These are phyloP conservation scores for Pluvialis apricaria DNA, from an alignment of 2,113 vertebrate genomes.

Conservation along the genomic window DNA sequence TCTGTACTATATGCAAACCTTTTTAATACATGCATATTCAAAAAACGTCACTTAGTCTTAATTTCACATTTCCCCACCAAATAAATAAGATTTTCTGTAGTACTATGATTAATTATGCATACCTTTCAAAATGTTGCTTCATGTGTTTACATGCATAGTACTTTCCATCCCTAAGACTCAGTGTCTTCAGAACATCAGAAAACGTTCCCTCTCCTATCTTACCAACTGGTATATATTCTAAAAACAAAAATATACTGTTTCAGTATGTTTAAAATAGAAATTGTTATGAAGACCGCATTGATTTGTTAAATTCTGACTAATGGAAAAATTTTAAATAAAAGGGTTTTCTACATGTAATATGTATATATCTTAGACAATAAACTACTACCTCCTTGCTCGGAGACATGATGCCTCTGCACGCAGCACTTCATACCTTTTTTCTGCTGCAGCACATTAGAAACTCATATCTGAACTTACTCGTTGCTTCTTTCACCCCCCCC, in stretches of 20 bases:
- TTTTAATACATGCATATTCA: not conserved
- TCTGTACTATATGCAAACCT: not conserved
- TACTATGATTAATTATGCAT: not conserved
- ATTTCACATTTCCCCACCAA: not conserved
- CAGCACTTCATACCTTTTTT: not conserved
- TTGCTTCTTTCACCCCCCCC: not conserved
- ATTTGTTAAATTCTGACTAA: not conserved
- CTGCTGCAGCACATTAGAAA: not conserved
- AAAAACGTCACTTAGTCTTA: not conserved
- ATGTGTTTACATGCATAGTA: constrained; percentile 85
- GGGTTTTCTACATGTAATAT: not conserved
- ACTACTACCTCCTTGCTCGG: not conserved
- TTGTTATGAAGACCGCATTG: not conserved
- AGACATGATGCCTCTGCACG: not conserved
- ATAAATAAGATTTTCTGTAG: not conserved
- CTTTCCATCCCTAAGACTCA: constrained; percentile 81
- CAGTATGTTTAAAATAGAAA: not conserved
- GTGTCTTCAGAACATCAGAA: constrained; percentile 84
- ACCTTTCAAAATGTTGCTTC: constrained; percentile 87
- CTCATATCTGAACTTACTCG: not conserved
- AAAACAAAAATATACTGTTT: constrained; percentile 19
- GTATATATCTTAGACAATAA: not conserved
- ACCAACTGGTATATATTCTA: constrained; percentile 82
- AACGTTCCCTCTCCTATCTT: constrained; percentile 90
- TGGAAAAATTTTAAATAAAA: not conserved